A percentile compares a stretch with the other conserved stretches of the same genome.
These are phyloP conservation scores for Intellagama lesueurii DNA, from an alignment of 2,797 vertebrate genomes.

Conservation along the genomic window DNA sequence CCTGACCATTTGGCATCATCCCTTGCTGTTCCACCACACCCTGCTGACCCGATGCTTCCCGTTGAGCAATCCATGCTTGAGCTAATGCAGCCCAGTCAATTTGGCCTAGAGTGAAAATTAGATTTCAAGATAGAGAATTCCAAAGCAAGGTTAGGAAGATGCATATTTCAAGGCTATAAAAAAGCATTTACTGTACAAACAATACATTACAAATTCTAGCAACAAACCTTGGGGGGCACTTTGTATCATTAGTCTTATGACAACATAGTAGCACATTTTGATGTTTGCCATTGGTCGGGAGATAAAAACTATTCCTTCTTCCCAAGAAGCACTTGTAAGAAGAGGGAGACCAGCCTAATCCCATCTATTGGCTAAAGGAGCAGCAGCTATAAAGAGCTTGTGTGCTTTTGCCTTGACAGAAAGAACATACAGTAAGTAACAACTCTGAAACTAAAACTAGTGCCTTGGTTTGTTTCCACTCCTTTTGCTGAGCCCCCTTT, in stretches of 20 bases:
- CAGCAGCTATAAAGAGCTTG: background rate
- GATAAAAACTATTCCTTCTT: background rate
- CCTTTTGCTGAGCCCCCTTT: background rate
- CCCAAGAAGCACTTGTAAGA: background rate
- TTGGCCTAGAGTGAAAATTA: conserved; percentile 85
- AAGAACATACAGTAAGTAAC: background rate
- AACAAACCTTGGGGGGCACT: background rate
- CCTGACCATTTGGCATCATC: conserved; percentile 93
- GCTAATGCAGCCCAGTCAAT: conserved; percentile 99
- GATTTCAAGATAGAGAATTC: conserved; percentile 49
- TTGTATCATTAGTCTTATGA: background rate
- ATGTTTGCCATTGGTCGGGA: background rate
- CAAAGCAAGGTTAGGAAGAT: background rate
- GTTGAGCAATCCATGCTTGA: conserved; percentile 99
- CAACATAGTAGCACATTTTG: background rate
- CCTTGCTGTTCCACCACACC: conserved; percentile 83
- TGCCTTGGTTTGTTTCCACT: background rate
- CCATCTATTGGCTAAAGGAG: background rate
- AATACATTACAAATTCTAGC: background rate
- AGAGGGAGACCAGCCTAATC: background rate
- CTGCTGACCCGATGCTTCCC: conserved; percentile 90
- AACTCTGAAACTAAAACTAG: background rate
- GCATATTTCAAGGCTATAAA: background rate
- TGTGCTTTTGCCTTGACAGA: background rate
- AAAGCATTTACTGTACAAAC: background rate